Base-by-base conservation (phyloP, 2,888 invertebrate species). In the Drosophila melanocephala region DNA sequence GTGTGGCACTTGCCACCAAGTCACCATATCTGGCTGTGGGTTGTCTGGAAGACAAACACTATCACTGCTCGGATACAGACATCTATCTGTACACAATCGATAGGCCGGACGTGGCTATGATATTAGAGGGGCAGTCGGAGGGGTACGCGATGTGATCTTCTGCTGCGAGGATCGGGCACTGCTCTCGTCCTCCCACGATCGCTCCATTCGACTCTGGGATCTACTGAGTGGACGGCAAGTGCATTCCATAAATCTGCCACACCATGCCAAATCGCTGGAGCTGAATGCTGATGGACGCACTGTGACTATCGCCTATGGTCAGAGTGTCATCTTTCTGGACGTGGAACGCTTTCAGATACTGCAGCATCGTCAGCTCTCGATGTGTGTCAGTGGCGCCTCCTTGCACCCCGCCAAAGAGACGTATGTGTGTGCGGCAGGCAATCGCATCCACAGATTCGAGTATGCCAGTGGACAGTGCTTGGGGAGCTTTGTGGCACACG, bases 401-500 rank as follows among this genome's bases (percentile, higher is more conserved):
- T 94, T 99, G 63, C 97, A 98, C 94, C 98, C 98, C 0, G 96
- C 96, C 81, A 96, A 97, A 81, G 95, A 96, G 64, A 96, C 97
- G 56, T 98, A 98, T 94, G 98, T 98, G 2, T 98, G 97, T 91
- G 98, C 97, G 35, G 98, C 98, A 0, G 97, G 98, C 91, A 98
- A 99, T 93, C 96, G 97, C 93, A 97, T 99, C 94, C 98, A 98
- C 94, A 99, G 98, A 94, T 98, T 96, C 92, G 97, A 98, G 93
- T 98, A 97, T 92, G 95, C 95, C 73, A 97, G 97, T 22, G 98
- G 98, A 71, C 95, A 95, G 63, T 97, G 98, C 55, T 93, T 94
- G 97, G 98, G 99, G 94, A 97, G 97, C 10, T 98, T 98, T 94
- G 97, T 97, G 93, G 98, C 98, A 0, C 98, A 99, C 94, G 98